Evolutionary conservation across 2,888 invertebrate genomes (phyloP).

Genomic region (Hipparchia semele): DNA sequence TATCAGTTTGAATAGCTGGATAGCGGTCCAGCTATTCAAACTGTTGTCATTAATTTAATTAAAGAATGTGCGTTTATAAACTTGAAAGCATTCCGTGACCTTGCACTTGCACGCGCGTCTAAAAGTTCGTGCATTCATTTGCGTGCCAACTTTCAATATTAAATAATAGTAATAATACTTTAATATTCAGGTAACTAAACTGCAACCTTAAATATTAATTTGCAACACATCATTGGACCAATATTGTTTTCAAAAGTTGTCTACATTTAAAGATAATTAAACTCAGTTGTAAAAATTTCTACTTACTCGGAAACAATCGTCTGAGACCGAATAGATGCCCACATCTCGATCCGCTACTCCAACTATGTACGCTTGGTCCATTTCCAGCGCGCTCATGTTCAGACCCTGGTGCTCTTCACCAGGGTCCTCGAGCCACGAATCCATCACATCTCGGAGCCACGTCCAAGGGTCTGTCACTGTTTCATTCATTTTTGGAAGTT

Average conservation of each 20-base stretch:
- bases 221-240: too few relatives aligned
- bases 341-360: slow-evolving; percentile 64
- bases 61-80: slow-evolving; percentile 4
- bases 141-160: slow-evolving; percentile 16
- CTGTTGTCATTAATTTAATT: not conserved
- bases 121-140: slow-evolving; percentile 6
- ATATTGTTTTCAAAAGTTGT: too few relatives aligned
- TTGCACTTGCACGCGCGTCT: slow-evolving; percentile 12
- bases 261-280: not conserved
- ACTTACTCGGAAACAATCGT: slow-evolving; percentile 88
- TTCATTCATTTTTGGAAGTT: slow-evolving; percentile 19
- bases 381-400: slow-evolving; percentile 81
- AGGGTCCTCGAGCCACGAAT: slow-evolving; percentile 84
- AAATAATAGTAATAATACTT: not conserved
- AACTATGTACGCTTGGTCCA: slow-evolving; percentile 87
- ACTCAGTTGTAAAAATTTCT: not conserved
- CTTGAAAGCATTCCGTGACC: not conserved
- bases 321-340: slow-evolving; percentile 86
- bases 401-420: slow-evolving; percentile 78
- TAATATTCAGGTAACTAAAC: too few relatives aligned
- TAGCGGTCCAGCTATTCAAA: too few relatives aligned
- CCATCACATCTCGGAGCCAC: slow-evolving; percentile 70
- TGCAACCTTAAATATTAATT: too few relatives aligned
- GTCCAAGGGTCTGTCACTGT: slow-evolving; percentile 66
- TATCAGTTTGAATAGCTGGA: too few relatives aligned